phyloP scores from a whole-genome alignment of 2,797 vertebrate species.

The Squalus acanthias region DNA sequence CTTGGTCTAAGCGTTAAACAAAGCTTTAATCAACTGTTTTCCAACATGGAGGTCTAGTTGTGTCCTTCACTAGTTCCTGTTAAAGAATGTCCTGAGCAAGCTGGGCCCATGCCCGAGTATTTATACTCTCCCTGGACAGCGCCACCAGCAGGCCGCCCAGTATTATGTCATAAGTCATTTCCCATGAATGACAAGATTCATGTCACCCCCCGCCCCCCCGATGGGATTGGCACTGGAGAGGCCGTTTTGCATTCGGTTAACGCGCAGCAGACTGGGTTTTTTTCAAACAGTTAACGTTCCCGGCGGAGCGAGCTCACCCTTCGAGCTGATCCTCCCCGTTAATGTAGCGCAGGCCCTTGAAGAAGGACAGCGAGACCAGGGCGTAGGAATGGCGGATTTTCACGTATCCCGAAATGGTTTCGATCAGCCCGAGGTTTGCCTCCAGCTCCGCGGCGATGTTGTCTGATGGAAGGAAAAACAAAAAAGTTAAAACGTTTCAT shows the following conservation, averaged over 20 bases:
- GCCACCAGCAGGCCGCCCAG: too few relatives aligned
- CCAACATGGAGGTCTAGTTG: too few relatives aligned
- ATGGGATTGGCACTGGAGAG: background rate
- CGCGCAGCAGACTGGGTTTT: background rate
- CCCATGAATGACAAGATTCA: too few relatives aligned
- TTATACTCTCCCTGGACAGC: too few relatives aligned
- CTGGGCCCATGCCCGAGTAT: too few relatives aligned
- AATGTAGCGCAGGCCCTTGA: conserved; percentile 89
- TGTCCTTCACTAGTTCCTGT: too few relatives aligned
- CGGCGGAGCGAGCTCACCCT: conserved; percentile 60
- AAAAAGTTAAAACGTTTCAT: accelerated
- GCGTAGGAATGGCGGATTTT: conserved; percentile 94
- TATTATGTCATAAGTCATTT: too few relatives aligned
- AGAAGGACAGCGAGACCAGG: conserved; percentile 86
- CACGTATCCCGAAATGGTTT: conserved; percentile 89
- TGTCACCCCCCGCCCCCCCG: too few relatives aligned
- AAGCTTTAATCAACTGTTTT: too few relatives aligned
- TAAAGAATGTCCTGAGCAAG: too few relatives aligned
- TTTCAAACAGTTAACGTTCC: background rate
- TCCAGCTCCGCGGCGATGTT: conserved; percentile 96
- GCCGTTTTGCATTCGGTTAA: background rate
- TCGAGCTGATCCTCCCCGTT: conserved; percentile 85
- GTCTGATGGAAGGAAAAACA: conserved; percentile 55
- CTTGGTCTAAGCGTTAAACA: too few relatives aligned
- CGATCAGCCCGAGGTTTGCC: conserved; percentile 93